Evolutionary conservation across 2,888 invertebrate species (phyloP), one percentile per base, ranked within the genome.

Genomic region (Branchellion lobata): DNA sequence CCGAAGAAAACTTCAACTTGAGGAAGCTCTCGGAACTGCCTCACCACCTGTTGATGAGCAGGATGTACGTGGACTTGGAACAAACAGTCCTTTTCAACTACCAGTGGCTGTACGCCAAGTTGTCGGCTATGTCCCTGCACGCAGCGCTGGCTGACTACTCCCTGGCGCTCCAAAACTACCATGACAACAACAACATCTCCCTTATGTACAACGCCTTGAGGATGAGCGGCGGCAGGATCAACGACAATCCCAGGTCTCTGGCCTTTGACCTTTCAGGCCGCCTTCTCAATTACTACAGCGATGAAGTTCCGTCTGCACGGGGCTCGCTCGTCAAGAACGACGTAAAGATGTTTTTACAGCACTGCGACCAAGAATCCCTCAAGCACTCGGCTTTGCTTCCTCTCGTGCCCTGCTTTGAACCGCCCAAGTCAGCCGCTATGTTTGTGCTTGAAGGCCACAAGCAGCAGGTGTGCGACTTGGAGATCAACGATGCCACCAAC

Each of bases 31-130:
- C 83, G 53, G 85, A 86, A 75, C 83, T 87, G 53, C 86, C 86
- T 0, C 85, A 82, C 79, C 84, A 85, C 78, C 82, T 86, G 61
- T 69, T 83, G n/a, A 78, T 82, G 33, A 83, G 84, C 78, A 47
- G 82, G 5, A 83, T 85, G 33, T 94, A 94, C 86, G 92, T 93
- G 78, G 96, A 96, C 87, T 89, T 98, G n/a, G 95, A 94, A 86
- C 92, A 92, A 36, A 91, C 95, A 85, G 96, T 97, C 0, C 90
- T 98, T 0, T 98, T 97, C 88, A 96, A 96, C 88, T 97, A 96
- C 86, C 93, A 95, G 85, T 98, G 96, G 95, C 90, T 98, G 0
- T 95, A 95, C 86, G 95, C 95, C 0, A 97, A 97, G 86, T 90
- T 96, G 0, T 93, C 93, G 83, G 94, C 95, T 84, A 96, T 96